Base-by-base conservation (phyloP, 2,888 invertebrate species). In the Ellobium chinense region DNA sequence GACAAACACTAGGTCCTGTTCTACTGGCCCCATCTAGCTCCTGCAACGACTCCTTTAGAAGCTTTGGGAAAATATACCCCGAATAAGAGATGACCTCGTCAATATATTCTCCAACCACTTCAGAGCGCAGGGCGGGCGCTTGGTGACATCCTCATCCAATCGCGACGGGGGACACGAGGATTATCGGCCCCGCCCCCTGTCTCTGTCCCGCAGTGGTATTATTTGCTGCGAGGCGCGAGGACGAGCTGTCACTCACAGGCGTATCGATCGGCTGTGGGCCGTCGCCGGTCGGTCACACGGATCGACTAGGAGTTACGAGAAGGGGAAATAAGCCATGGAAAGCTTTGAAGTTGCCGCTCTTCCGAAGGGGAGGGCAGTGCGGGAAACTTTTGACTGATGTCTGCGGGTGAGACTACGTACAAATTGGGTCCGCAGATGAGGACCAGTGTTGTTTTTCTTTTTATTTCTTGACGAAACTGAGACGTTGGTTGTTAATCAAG, bases 1-100 rank as follows among this genome's bases (percentile, higher is more conserved):
- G 60, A 70, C 70, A 78, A 78, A 78, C 78, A 78, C 78, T 62
- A 70, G 62, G 69, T 78, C 78, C 58, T 77, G 77, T 69, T 78
- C 46, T 37, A 70, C 69, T 63, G 69, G 39, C 37, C 58, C 60
- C 39, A 60, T 58, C 60, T 46, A 60, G 56, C 78, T 78, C 69
- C 62, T 70, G 37, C 69, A 78, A 70, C 78, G 70, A 78, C 62
- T 69, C 78, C 78, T 78, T 78, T 78, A 78, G 70, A 69, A 39
- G 77, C 68, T 36, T 77, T 77, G 68, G 58, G 60, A 77, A 68
- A 69, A 78, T 78, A 70, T 78, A 78, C 78, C 78, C 62, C 63
- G 60, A 69, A 70, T 78, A 70, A 54, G 37, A 37, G 70, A 69
- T 63, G 77, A 69, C 56, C 34, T 39, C 68, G 70, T 69, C 78